Evolutionary conservation across 2,797 vertebrate genomes (phyloP).

Genomic region (Sebastolobus alascanus): DNA sequence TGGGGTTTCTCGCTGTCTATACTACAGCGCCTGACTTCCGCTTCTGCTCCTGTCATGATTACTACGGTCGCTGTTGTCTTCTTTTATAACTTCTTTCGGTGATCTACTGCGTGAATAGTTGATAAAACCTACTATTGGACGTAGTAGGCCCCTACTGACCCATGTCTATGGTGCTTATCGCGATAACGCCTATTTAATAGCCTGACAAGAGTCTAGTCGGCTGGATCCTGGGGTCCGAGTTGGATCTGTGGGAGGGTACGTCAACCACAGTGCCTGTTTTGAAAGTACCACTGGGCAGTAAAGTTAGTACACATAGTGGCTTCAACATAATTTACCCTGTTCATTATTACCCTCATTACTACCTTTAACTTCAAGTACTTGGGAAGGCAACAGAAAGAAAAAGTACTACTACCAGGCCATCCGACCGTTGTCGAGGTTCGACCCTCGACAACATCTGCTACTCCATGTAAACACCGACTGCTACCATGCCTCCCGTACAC

Average conservation of each 20-base stretch:
- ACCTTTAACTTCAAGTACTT: slow-evolving; percentile 69
- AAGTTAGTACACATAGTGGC: slow-evolving; percentile 44
- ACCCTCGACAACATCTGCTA: slow-evolving; percentile 54
- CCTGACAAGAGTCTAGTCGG: no score
- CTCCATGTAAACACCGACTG: slow-evolving; percentile 76
- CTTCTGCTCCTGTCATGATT: no score
- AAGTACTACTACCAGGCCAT: slow-evolving; percentile 1
- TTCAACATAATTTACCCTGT: slow-evolving; percentile 65
- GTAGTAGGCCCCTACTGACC: no score
- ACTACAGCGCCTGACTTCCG: no score
- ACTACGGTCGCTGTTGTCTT: no score
- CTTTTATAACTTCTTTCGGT: no score
- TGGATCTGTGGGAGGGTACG: neutral
- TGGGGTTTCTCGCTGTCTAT: no score
- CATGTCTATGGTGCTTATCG: no score
- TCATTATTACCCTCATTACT: slow-evolving; percentile 48
- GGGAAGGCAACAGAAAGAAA: slow-evolving; percentile 59
- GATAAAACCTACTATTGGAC: no score
- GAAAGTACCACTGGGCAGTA: neutral
- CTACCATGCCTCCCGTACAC: slow-evolving; percentile 62
- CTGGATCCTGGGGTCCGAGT: neutral
- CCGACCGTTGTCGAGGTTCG: neutral
- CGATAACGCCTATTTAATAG: no score
- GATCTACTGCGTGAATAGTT: no score
- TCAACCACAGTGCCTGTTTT: slow-evolving; percentile 1